Base-by-base conservation (phyloP, 35 echinoderm and acorn worm species). In the Patiria miniata region DNA sequence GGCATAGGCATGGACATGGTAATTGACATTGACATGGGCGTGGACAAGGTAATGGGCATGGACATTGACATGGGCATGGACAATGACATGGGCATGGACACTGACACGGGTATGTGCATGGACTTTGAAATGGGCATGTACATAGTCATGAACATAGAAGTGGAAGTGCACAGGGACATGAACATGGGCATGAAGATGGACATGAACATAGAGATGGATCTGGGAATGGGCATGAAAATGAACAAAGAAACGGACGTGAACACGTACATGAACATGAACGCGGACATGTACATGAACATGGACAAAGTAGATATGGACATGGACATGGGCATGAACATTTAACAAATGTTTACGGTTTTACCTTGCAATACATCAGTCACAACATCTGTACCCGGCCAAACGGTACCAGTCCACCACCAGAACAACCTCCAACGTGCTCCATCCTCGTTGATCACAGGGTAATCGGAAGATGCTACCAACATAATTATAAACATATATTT, bases 301-400 rank as follows among this genome's bases (percentile, higher is more conserved):
- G 52, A 14, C 14, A 59, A 1, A 15, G 18, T 4, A 59, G 26
- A 59, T 5, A 59, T 17, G 26, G 26, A 15, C 56, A 4, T 23
- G 14, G 26, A 60, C 8, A 59, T 8, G 56, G 56, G 56, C 56
- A 21, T 15, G 7, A 2, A 14, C 28, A 59, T 18, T 26, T 32
- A 34, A 23, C 34, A 68, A 32, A 68, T 8, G 26, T 36, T 36
- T 3, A 23, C 8, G 28, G 57, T n/a, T 30, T 73, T 34, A 73
- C 65, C 65, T 73, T 73, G 65, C 65, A 73, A 30, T 12, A 73
- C 65, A 30, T 73, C 65, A 1, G 65, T 73, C 2, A 34, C 65
- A n/a, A n/a, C n/a, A n/a, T n/a, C n/a, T 32, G 65, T 10, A 1
- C 8, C 65, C 19, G 65, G 65, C 65, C 65, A 73, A 34, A 23